Evolutionary conservation across 2,797 vertebrate genomes (phyloP), one percentile per base, ranked within the genome.

Genomic region (Tapirus indicus): DNA sequence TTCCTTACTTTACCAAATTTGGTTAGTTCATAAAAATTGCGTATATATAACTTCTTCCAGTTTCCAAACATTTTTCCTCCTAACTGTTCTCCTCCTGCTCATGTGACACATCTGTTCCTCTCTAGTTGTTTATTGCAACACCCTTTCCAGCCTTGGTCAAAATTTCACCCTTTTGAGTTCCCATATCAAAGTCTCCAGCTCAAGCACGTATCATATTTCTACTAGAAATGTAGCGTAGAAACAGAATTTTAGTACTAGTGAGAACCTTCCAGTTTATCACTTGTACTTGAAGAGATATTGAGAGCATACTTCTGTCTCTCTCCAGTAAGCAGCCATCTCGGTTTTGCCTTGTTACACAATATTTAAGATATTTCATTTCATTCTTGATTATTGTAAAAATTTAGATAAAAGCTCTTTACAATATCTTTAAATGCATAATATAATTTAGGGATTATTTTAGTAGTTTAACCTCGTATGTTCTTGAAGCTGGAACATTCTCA

Each of bases 401-500:
- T 84, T 54, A 91, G 25, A 18, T 92, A 68, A 89, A 93, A 82
- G 29, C 49, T 74, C 91, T 54, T 91, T 56, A 80, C 21, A 69
- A 60, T 96, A 75, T 17, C 91, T 96, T 96, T 74, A 41, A 56
- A 66, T 79, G 44, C 23, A 77, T 82, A 93, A 60, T 82, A 35
- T 69, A 69, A 66, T 91, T 97, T 91, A 47, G 44, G 38, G 35
- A 75, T 92, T 86, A 91, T 87, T 88, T 80, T 60, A 66, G 74
- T 92, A 72, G 12, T 88, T 21, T 91, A 93, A 72, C 32, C 86
- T 93, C 16, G 6, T 54, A 41, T 86, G 29, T 85, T 94, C 66
- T 80, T 95, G 86, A 94, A 83, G 52, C 10, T 86, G 69, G 44
- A 79, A 74, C 25, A 90, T 92, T 98, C 58, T 89, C 29, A 91